Evolutionary conservation across 2,797 vertebrate species (phyloP).

Genomic region (Diglossa cyanea): DNA sequence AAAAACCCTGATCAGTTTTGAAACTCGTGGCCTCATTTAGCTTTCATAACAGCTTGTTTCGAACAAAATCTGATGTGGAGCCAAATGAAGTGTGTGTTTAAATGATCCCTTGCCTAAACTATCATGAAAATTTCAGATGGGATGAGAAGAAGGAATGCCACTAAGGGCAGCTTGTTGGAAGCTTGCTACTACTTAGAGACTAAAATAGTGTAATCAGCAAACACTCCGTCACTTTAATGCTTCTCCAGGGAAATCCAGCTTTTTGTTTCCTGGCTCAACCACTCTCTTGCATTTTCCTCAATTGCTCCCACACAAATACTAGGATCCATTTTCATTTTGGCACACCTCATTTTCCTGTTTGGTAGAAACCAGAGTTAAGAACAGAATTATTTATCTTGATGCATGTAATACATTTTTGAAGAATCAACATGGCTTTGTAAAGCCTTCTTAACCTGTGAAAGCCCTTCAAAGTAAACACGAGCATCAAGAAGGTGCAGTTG

Average conservation of each 20-base stretch:
- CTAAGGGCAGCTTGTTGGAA: constrained; percentile 59
- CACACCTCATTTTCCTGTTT: background rate
- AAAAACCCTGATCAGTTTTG: constrained; percentile 57
- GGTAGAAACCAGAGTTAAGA: background rate
- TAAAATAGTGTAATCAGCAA: constrained; percentile 57
- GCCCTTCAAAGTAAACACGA: background rate
- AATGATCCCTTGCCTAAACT: constrained; percentile 66
- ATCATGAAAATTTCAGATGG: constrained; percentile 64
- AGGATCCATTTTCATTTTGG: background rate
- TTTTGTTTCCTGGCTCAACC: background rate
- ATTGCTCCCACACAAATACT: background rate
- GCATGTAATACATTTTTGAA: background rate
- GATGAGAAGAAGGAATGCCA: constrained; percentile 49
- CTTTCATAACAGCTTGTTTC: constrained; percentile 64
- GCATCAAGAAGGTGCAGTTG: background rate
- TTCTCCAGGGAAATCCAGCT: constrained; percentile 42
- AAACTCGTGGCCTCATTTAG: constrained; percentile 60
- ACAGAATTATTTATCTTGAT: background rate
- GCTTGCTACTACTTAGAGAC: constrained; percentile 54
- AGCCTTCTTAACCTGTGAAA: background rate
- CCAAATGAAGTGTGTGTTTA: constrained; percentile 62
- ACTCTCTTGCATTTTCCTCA: background rate
- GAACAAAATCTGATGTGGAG: constrained; percentile 49
- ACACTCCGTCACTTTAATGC: constrained; percentile 56
- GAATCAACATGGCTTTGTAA: background rate